Base-by-base conservation (phyloP, 2,797 vertebrate species). In the Margarornis squamiger region DNA sequence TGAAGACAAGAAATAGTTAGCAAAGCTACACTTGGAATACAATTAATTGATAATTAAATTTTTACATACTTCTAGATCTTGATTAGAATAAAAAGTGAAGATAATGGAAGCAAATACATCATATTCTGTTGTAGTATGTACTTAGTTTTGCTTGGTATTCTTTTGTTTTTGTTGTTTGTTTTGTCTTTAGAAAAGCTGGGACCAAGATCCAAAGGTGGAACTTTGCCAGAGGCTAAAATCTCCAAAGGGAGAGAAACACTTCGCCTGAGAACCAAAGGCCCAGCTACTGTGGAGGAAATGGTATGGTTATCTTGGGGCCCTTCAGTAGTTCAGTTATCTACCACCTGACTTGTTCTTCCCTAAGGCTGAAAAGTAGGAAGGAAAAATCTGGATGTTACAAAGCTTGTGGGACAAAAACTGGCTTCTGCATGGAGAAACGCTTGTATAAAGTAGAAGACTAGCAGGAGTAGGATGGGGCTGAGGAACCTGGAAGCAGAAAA, bases 201-300 rank as follows among this genome's bases (percentile, higher is more conserved):
- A 95, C 98, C 99, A 9, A 98, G 99, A 77, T 98, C 99, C 73
- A 99, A 97, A 96, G 98, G 98, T 20, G 93, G 97, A 95, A 98
- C 98, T 97, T 95, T 98, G 12, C 86, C 97, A 32, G 98, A 98
- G 12, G 98, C 95, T 89, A 99, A 98, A 95, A 96, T 99, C 5
- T 97, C 98, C 57, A 98, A 97, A 19, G 98, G 98, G n/a, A 98
- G 96, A 95, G 98, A 98, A 84, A 99, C 99, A 1, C 98, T 99
- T 93, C 98, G 99, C 30, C 98, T 99, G 68, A 98, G 99, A 93
- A 98, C 98, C 32, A 99, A 98, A 96, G 99, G 99, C 32, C 98
- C 98, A 11, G 99, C 99, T 15, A 99, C 98, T 0, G 97, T 99
- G 55, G 99, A 99, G 96, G 98, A 99, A 55, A 97, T 98, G 98